A percentile compares a stretch with the other conserved stretches of the same genome.
Conservation (phyloP, 2,797 vertebrate species). For the Malurus leucopterus region DNA sequence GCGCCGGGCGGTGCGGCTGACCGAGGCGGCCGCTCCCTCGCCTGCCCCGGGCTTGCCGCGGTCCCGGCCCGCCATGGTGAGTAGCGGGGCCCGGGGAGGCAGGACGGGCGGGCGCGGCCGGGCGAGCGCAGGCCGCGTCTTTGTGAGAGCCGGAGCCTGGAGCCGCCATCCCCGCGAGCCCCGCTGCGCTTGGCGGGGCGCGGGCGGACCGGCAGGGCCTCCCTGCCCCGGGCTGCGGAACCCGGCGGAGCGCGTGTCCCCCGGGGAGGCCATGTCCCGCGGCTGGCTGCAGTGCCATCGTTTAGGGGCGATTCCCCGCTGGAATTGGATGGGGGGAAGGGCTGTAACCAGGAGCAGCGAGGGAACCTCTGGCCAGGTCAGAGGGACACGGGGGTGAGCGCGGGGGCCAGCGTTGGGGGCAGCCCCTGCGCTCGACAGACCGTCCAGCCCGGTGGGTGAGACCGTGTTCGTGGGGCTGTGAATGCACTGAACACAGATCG, state of each 20-base stretch:
- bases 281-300: neutral
- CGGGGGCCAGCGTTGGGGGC: neutral
- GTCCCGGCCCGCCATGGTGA: neutral
- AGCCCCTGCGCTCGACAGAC: rapidly evolving
- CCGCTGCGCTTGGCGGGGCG: neutral
- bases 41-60: no score
- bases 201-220: neutral
- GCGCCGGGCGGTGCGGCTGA: neutral
- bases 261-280: neutral
- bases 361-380: neutral
- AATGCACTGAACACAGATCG: neutral
- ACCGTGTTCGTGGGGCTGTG: rapidly evolving
- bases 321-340: neutral
- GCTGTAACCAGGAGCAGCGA: rapidly evolving
- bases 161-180: neutral
- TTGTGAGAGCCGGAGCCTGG: neutral
- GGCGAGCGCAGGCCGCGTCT: neutral
- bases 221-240: neutral
- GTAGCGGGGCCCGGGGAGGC: neutral
- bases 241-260: neutral
- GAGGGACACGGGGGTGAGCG: neutral
- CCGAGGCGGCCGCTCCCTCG: neutral
- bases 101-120: neutral
- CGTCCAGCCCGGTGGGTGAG: rapidly evolving
- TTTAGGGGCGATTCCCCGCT: neutral